Conservation (phyloP, 2,113 vertebrate species). For the Cheilinus undulatus region DNA sequence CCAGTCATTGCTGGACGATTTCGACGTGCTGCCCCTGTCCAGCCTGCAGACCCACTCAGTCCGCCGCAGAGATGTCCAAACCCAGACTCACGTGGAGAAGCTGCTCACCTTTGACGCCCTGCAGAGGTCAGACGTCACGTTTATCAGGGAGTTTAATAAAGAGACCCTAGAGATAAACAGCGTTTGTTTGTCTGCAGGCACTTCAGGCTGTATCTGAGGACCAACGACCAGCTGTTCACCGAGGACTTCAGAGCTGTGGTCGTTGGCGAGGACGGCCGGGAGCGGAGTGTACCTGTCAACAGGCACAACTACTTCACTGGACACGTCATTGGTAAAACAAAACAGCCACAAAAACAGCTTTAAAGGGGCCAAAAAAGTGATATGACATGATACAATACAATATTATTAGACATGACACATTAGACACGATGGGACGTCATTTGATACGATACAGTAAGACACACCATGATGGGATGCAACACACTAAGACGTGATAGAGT, state of each 20-base stretch:
- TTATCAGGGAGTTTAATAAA: neutral
- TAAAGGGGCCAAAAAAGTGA: too few species aligned
- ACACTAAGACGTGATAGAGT: too few species aligned
- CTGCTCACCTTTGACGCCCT: constrained; percentile 91
- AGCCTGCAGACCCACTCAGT: constrained; percentile 90
- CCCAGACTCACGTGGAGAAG: constrained; percentile 88
- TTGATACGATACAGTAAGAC: too few species aligned
- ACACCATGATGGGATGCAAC: too few species aligned
- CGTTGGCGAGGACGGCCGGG: constrained; percentile 85
- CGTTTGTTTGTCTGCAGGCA: constrained; percentile 77
- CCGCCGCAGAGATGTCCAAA: constrained; percentile 87
- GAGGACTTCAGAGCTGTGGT: constrained; percentile 89
- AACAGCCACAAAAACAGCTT: too few species aligned
- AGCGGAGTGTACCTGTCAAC: constrained; percentile 81
- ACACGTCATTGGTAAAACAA: constrained; percentile 90
- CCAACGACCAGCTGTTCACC: constrained; percentile 92
- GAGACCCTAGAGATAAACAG: neutral
- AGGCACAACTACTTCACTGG: constrained; percentile 94
- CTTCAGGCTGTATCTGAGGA: constrained; percentile 93
- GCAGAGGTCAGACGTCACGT: constrained; percentile 83
- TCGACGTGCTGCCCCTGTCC: constrained; percentile 90
- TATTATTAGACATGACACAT: too few species aligned
- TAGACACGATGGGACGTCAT: too few species aligned
- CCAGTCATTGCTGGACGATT: constrained; percentile 89
- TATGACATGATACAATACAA: too few species aligned